A percentile compares a stretch with the other conserved stretches of the same genome.
phyloP scores from a whole-genome alignment of 2,113 vertebrate genomes.

The Fulmarus glacialis region DNA sequence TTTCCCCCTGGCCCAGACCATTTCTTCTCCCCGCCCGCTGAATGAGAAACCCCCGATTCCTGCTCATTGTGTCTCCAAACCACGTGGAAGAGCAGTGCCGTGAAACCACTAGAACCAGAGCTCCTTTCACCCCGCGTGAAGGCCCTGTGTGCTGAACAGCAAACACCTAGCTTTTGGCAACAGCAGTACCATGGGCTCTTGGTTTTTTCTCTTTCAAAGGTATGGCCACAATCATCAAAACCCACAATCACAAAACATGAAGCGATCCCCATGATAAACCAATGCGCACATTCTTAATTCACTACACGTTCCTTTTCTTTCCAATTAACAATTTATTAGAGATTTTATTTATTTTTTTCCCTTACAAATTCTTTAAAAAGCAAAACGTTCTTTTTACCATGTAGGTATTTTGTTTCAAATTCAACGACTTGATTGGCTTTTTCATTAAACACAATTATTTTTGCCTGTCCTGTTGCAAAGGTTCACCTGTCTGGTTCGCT shows the following conservation, averaged over 20 bases:
- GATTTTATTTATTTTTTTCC: not conserved
- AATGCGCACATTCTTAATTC: not conserved
- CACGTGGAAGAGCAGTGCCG: accelerated
- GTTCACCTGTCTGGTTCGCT: accelerated
- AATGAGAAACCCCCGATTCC: not conserved
- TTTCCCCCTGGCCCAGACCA: not conserved
- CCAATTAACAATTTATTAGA: too few species aligned
- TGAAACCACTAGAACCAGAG: not conserved
- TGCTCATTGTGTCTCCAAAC: not conserved
- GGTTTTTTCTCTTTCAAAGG: not conserved
- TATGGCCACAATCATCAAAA: too few species aligned
- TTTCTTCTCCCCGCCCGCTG: not conserved
- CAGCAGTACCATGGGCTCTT: accelerated
- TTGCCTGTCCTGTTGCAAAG: accelerated
- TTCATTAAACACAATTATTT: too few species aligned
- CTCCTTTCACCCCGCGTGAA: accelerated
- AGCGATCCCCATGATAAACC: not conserved
- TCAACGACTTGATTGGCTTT: accelerated
- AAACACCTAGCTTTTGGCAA: too few species aligned
- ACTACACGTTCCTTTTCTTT: not conserved
- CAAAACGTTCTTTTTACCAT: not conserved
- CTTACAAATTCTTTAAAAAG: not conserved
- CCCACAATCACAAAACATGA: not conserved
- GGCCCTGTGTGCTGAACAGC: too few species aligned
- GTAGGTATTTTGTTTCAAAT: not conserved